These are phyloP conservation scores for Semnornis frantzii DNA, from an alignment of 2,113 vertebrate species.

Conservation along the genomic window DNA sequence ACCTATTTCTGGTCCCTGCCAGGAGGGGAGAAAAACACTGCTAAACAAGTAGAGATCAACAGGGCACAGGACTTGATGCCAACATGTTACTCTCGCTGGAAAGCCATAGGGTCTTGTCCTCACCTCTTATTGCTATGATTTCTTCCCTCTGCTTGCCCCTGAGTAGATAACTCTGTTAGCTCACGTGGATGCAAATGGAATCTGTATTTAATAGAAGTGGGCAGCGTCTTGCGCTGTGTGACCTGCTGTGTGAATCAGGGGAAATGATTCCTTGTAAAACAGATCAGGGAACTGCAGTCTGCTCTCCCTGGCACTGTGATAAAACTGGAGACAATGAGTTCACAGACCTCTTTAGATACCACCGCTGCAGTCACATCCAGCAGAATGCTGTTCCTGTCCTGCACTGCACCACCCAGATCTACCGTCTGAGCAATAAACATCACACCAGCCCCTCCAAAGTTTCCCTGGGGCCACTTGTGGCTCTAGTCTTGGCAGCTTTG, in stretches of 20 bases:
- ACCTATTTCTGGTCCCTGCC: neutral
- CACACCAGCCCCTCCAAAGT: conserved; percentile 50
- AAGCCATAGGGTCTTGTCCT: neutral
- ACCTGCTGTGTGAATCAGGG: neutral
- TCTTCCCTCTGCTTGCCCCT: neutral
- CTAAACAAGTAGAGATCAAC: neutral
- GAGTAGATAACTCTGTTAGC: neutral
- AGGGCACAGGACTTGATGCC: neutral
- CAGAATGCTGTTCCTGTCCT: conserved; percentile 19
- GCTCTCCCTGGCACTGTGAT: neutral
- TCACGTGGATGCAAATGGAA: neutral
- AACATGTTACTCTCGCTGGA: neutral
- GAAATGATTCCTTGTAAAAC: neutral
- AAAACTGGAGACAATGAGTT: neutral
- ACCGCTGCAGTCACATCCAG: neutral
- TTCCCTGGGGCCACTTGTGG: neutral
- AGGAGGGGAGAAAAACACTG: neutral
- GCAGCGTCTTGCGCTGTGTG: neutral
- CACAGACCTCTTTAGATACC: neutral
- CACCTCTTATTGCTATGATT: neutral
- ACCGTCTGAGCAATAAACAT: conserved; percentile 46
- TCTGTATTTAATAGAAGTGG: neutral
- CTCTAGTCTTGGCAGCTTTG: conserved; percentile 53
- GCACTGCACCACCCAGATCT: neutral
- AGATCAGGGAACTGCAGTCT: neutral